Conservation (phyloP, 2,888 invertebrate genomes). For the Oscheius sp. region DNA sequence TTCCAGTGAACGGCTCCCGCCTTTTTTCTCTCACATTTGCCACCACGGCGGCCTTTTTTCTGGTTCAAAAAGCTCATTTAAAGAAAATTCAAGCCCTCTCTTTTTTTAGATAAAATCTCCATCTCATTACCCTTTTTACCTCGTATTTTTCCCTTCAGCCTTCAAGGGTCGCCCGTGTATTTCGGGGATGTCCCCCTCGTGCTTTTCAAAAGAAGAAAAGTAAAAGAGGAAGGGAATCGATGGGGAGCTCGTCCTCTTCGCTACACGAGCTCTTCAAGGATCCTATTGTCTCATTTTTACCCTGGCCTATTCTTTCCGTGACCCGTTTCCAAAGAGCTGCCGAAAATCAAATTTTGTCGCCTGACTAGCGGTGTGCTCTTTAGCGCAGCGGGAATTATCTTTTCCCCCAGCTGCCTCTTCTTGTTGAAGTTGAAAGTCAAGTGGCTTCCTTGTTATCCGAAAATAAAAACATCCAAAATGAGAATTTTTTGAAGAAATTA, state of each 20-base stretch:
- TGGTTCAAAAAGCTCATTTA: no score
- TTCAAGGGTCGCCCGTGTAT: no score
- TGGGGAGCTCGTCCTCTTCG: no score
- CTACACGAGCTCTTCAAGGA: constrained; percentile 30
- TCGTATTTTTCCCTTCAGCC: neutral
- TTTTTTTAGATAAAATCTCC: neutral
- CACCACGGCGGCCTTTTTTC: no score
- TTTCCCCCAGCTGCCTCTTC: neutral
- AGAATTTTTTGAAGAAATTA: no score
- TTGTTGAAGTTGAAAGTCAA: constrained; percentile 1
- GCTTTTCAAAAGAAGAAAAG: neutral
- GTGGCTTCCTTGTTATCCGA: no score
- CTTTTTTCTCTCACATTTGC: no score
- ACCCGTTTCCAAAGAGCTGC: constrained; percentile 37
- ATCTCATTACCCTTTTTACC: neutral
- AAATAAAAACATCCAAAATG: no score
- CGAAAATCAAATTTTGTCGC: constrained; percentile 37
- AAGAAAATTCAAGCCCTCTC: no score
- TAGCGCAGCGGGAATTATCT: constrained; percentile 11
- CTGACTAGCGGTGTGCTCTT: constrained; percentile 9
- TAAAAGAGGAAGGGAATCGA: neutral
- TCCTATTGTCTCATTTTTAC: constrained; percentile 41
- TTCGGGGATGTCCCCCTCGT: neutral
- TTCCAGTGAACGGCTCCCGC: no score
- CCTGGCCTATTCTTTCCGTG: constrained; percentile 35